Evolutionary conservation across 2,113 vertebrate species (phyloP).

Genomic region (Caretta caretta): DNA sequence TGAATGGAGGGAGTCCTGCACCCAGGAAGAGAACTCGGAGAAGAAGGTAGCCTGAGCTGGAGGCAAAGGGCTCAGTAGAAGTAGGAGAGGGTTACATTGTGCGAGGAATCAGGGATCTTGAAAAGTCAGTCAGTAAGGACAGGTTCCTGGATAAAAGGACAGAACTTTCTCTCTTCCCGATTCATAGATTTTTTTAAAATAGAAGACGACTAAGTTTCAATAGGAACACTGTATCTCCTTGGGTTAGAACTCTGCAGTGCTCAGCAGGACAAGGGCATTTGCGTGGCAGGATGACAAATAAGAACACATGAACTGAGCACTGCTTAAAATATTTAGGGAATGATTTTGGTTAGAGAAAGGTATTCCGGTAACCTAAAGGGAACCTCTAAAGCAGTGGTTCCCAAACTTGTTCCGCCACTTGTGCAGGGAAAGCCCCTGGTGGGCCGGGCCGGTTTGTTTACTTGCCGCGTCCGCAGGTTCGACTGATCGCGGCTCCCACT

Average conservation of each 20-base stretch:
- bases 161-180: not conserved
- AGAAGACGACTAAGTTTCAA: not conserved
- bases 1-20: not conserved
- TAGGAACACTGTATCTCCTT: not conserved
- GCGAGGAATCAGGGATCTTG: not conserved
- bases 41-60: not conserved
- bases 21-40: accelerated
- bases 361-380: not conserved
- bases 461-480: too few relatives aligned
- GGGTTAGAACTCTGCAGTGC: not conserved
- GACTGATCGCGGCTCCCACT: too few relatives aligned
- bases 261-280: not conserved
- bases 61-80: not conserved
- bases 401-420: too few relatives aligned
- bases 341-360: not conserved
- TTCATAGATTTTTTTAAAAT: accelerated
- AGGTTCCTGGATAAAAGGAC: not conserved
- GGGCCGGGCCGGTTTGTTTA: too few relatives aligned
- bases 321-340: not conserved
- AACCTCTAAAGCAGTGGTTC: not conserved
- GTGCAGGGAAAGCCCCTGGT: too few relatives aligned
- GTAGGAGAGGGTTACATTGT: not conserved
- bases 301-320: not conserved
- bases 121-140: not conserved
- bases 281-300: not conserved